Percentiles rank a stretch among this genome's conserved stretches.
phyloP scores from a whole-genome alignment of 2,888 invertebrate genomes.

The Heliconius charithonia region DNA sequence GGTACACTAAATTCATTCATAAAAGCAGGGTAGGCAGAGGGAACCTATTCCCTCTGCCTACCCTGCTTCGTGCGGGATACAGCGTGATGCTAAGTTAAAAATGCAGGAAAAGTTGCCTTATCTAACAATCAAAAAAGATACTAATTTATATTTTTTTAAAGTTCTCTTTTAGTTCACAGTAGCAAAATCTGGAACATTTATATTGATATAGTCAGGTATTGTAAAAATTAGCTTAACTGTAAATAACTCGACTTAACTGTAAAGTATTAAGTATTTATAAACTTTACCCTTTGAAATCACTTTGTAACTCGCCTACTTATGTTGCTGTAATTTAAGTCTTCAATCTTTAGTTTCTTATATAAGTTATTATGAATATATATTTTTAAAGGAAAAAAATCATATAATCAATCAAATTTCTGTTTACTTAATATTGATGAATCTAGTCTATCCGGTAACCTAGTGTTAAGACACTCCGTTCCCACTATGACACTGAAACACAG shows the following conservation, averaged over 20 bases:
- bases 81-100: neutral
- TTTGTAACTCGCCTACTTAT: constrained; percentile 12
- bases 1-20: too few relatives aligned
- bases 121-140: neutral
- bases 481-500: too few relatives aligned
- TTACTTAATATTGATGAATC: too few relatives aligned
- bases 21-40: too few relatives aligned
- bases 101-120: neutral
- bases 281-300: constrained; percentile 3
- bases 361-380: neutral
- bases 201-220: neutral
- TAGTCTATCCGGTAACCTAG: too few relatives aligned
- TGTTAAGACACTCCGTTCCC: too few relatives aligned
- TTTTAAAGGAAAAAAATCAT: too few relatives aligned
- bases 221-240: too few relatives aligned
- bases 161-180: neutral
- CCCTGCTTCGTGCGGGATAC: too few relatives aligned
- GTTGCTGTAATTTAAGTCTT: constrained; percentile 13
- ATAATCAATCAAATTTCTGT: too few relatives aligned
- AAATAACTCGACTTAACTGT: too few relatives aligned
- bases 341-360: neutral
- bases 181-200: neutral
- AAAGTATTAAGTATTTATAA: constrained; percentile 24
- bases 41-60: too few relatives aligned
- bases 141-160: neutral